Conservation (phyloP, 2,888 invertebrate genomes). For the Drosophila histrio region DNA sequence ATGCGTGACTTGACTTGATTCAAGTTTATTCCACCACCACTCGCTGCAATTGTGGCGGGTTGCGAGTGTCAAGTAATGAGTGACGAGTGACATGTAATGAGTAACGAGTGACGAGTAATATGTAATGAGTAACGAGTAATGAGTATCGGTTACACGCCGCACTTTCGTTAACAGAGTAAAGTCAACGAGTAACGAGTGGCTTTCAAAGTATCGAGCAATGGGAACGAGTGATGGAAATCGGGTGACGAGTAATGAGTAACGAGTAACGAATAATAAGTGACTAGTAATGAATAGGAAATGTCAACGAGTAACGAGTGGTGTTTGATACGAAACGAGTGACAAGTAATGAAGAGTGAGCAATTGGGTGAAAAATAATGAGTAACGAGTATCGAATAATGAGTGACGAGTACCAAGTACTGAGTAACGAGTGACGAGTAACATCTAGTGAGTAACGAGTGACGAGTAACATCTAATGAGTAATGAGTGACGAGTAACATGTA, state of each 20-base stretch:
- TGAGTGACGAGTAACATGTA: neutral
- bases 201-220: too few species aligned
- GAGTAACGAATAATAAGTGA: neutral
- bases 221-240: neutral
- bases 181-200: neutral
- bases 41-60: neutral
- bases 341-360: too few species aligned
- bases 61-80: neutral
- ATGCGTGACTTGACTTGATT: conserved; percentile 16
- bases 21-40: neutral
- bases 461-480: neutral
- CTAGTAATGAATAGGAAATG: neutral
- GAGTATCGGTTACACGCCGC: too few species aligned
- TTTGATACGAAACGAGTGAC: neutral
- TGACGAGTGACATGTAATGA: neutral
- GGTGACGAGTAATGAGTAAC: neutral
- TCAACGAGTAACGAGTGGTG: neutral
- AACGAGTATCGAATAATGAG: too few species aligned
- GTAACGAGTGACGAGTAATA: neutral
- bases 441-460: neutral
- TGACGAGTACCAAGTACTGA: too few species aligned
- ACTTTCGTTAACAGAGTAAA: too few species aligned
- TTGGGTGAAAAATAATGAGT: neutral
- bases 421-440: too few species aligned
- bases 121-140: neutral